A percentile compares a stretch with the other conserved stretches of the same genome.
Evolutionary conservation across 1,140 invertebrate species (phyloP).

Genomic region (Heliconius congener): DNA sequence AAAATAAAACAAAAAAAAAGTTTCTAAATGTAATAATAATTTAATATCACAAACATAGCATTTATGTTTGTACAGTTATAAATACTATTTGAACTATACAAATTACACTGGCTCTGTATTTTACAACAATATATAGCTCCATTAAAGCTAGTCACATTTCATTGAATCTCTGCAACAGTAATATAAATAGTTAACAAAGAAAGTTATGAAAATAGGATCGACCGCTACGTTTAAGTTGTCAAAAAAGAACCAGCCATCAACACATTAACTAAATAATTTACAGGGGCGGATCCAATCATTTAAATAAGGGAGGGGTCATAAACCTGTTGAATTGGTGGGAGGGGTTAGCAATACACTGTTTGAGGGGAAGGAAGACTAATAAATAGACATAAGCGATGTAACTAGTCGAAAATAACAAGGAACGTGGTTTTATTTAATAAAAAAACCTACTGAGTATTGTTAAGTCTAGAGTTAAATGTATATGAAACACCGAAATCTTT

Average conservation of each 20-base stretch:
- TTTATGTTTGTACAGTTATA: conserved; percentile 72
- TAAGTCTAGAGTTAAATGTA: not conserved
- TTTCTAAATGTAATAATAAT: conserved; percentile 73
- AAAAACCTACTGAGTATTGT: not conserved
- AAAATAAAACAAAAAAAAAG: conserved; percentile 40
- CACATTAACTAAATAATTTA: conserved; percentile 66
- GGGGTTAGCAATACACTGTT: conserved; percentile 1
- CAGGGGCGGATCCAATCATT: conserved; percentile 27
- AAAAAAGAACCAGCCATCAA: conserved; percentile 49
- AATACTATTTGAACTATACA: conserved; percentile 80
- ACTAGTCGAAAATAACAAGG: not conserved
- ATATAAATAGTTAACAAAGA: conserved; percentile 81
- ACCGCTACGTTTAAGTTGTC: conserved; percentile 41
- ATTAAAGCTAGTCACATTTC: conserved; percentile 77
- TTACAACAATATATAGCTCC: conserved; percentile 75
- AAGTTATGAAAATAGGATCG: conserved; percentile 65
- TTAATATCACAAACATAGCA: conserved; percentile 75
- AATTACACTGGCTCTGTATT: conserved; percentile 79
- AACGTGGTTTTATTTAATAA: not conserved
- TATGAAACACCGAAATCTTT: not conserved
- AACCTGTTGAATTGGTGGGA: conserved; percentile 13
- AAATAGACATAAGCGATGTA: not conserved
- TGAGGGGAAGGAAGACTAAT: not conserved
- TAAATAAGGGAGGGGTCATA: conserved; percentile 8
- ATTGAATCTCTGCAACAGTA: conserved; percentile 73